Base-by-base conservation (phyloP, 2,888 invertebrate species). In the Celastrina argiolus region DNA sequence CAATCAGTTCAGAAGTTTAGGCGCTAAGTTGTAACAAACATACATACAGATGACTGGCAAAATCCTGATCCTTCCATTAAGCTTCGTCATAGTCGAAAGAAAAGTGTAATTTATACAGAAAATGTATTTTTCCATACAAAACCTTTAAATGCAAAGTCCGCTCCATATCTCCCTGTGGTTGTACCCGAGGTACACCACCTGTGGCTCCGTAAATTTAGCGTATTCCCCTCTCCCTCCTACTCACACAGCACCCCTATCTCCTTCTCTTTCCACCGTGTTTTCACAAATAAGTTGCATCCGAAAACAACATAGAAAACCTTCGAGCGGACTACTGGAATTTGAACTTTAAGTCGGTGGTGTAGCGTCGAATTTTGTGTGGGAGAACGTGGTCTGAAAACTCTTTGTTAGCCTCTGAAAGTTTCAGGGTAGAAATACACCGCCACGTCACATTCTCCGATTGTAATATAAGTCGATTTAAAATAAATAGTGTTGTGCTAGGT, bases 201-300 rank as follows among this genome's bases (percentile, higher is more conserved):
- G 91, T 91, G 84, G 91, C 88, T 90, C 82, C 84, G 88, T 88
- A 89, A 91, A 89, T 91, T 91, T 91, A 86, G 87, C 85, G 83
- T 88, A 83, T 84, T 77, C 77, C 76, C 71, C 59, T 84, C 85
- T 72, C 78, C 67, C 67, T 89, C 76, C 5, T 76, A 73, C 85
- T 51, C 73, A 71, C 65, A 42, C 58, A 66, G 69, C 69, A 72
- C 71, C 67, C 64, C 67, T 77, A 75, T 69, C 71, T 41, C 79
- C 67, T 41, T 86, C 87, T 80, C 84, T 63, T 70, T 89, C 78
- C 66, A 75, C 80, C 86, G 77, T 87, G 89, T 89, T 91, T 88
- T 89, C 88, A 88, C 90, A 89, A 90, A 91, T 90, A 90, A 89
- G 85, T 88, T 88, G 84, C 85, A 87, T 87, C 88, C 87, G 85